Evolutionary conservation across 2,888 invertebrate genomes (phyloP).

Genomic region (Sussaba pulchella): DNA sequence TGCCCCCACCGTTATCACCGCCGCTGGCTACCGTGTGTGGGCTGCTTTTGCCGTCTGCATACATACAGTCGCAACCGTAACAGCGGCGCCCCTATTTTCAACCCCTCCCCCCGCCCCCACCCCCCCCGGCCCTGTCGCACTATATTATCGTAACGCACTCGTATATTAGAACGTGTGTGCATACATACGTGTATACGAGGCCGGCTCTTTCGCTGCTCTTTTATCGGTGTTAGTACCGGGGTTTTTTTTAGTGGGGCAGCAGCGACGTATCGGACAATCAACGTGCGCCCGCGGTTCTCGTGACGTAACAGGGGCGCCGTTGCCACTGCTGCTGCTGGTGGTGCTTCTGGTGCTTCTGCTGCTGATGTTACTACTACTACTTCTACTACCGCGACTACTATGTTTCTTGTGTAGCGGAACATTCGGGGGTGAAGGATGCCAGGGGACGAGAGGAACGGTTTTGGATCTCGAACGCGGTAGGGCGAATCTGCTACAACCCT

Average conservation of each 20-base stretch:
- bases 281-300: constrained; percentile 27
- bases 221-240: neutral
- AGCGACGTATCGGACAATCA: neutral
- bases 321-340: neutral
- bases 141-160: too few species aligned
- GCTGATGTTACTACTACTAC: neutral
- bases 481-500: neutral
- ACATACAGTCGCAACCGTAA: too few species aligned
- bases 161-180: neutral
- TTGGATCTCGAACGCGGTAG: constrained; percentile 19
- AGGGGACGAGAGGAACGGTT: neutral
- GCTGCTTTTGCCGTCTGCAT: too few species aligned
- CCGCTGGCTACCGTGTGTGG: too few species aligned
- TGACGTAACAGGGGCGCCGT: constrained; percentile 51
- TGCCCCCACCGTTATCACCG: too few species aligned
- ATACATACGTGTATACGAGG: constrained; percentile 8
- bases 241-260: constrained; percentile 25
- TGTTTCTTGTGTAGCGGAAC: neutral
- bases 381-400: neutral
- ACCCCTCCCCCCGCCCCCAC: neutral
- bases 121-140: too few species aligned
- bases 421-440: neutral
- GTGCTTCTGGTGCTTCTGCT: neutral
- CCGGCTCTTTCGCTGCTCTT: neutral
- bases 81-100: neutral